phyloP scores from a whole-genome alignment of 2,113 vertebrate genomes.

The Sporophila hypoxantha region DNA sequence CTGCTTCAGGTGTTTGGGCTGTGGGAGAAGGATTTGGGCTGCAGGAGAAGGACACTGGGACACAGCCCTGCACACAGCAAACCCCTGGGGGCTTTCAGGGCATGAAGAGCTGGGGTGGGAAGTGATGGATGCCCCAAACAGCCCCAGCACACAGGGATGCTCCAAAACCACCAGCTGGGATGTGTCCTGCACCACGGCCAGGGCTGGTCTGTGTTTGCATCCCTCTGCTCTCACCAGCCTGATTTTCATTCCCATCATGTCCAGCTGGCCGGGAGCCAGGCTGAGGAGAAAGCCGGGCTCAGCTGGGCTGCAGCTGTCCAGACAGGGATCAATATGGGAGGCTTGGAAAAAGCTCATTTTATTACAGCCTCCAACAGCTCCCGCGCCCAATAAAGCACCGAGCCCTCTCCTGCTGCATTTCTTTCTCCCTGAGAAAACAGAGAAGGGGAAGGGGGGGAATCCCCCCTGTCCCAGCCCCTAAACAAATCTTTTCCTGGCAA shows the following conservation, averaged over 20 bases:
- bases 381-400: not conserved
- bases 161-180: fast-evolving
- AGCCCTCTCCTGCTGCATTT: not conserved
- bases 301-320: constrained; percentile 50
- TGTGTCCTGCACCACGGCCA: fast-evolving
- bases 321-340: constrained; percentile 17
- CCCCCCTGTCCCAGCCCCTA: not conserved
- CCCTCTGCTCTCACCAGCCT: not conserved
- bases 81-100: not conserved
- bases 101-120: fast-evolving
- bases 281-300: constrained; percentile 12
- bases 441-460: not conserved
- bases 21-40: no score
- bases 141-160: fast-evolving
- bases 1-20: not conserved
- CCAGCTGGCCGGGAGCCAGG: constrained; percentile 2
- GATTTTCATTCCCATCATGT: constrained; percentile 40
- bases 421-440: not conserved
- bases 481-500: not conserved
- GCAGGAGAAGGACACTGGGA: no score
- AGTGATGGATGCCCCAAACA: not conserved
- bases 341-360: not conserved
- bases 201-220: not conserved
- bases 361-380: not conserved
- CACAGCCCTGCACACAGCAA: not conserved